A percentile compares a stretch with the other conserved stretches of the same genome.
Evolutionary conservation across 2,113 vertebrate genomes (phyloP).

Genomic region (Cynocephalus volans): DNA sequence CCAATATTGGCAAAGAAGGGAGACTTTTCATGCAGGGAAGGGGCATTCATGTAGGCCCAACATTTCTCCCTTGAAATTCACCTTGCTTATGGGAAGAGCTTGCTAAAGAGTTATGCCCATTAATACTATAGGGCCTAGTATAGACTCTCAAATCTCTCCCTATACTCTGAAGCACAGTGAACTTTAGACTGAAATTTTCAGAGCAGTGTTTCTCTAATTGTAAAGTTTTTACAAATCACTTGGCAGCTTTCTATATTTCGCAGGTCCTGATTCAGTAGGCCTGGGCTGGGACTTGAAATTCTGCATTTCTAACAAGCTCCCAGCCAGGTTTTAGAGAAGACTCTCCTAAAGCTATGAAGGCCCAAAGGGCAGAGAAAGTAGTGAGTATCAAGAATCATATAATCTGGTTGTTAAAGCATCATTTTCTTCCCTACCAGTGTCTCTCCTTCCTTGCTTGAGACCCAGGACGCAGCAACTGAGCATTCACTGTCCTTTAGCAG

Average conservation of each 20-base stretch:
- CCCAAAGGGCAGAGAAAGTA: neutral
- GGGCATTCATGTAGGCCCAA: neutral
- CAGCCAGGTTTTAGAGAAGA: neutral
- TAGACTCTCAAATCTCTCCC: neutral
- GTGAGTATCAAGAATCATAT: accelerated
- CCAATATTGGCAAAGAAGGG: neutral
- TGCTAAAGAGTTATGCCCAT: neutral
- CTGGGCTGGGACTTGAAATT: neutral
- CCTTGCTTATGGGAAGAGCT: neutral
- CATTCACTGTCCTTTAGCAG: too few species aligned
- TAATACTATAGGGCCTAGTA: neutral
- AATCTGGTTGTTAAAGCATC: neutral
- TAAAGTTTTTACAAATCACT: neutral
- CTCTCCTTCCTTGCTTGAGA: neutral
- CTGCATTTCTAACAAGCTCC: neutral
- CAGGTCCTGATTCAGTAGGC: neutral
- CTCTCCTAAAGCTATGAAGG: neutral
- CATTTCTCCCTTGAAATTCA: neutral
- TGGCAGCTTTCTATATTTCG: neutral
- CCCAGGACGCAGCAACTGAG: neutral
- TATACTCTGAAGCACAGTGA: neutral
- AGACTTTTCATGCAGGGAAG: neutral
- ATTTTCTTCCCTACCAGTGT: neutral
- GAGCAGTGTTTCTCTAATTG: neutral
- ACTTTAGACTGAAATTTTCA: neutral